Conservation (phyloP, 2,113 vertebrate genomes). For the Oreamnos americanus region DNA sequence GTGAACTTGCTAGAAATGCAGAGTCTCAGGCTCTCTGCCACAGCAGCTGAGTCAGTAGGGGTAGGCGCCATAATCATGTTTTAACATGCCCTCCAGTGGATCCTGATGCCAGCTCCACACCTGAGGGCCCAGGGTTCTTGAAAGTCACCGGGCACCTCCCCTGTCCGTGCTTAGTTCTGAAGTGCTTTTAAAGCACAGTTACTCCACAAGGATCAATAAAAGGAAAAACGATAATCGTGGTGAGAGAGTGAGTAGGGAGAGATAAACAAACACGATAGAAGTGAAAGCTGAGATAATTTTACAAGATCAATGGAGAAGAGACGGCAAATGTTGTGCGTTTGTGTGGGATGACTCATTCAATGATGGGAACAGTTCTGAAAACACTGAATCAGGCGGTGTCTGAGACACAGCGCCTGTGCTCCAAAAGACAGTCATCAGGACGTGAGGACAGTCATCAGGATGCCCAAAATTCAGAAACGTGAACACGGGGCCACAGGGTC, state of each 20-base stretch:
- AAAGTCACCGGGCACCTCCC: background rate
- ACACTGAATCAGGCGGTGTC: background rate
- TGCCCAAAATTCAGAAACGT: background rate
- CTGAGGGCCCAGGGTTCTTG: background rate
- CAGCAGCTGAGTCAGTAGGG: background rate
- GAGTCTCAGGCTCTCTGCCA: background rate
- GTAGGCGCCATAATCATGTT: rapidly evolving
- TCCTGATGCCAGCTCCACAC: background rate
- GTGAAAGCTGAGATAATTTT: background rate
- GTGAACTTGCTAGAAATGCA: background rate
- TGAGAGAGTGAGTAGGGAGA: background rate
- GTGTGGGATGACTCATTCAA: background rate
- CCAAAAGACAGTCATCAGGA: background rate
- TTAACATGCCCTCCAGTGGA: background rate
- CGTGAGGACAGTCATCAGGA: rapidly evolving
- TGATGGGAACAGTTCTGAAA: background rate
- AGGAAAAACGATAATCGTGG: background rate
- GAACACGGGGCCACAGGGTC: rapidly evolving
- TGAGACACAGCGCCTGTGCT: rapidly evolving
- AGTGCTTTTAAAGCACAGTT: background rate
- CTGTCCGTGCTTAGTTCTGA: background rate
- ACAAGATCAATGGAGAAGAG: background rate
- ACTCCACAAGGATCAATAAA: background rate
- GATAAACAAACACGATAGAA: background rate
- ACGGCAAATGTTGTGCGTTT: rapidly evolving